phyloP scores from a whole-genome alignment of 2,113 vertebrate genomes.

The Formicarius rufipectus region DNA sequence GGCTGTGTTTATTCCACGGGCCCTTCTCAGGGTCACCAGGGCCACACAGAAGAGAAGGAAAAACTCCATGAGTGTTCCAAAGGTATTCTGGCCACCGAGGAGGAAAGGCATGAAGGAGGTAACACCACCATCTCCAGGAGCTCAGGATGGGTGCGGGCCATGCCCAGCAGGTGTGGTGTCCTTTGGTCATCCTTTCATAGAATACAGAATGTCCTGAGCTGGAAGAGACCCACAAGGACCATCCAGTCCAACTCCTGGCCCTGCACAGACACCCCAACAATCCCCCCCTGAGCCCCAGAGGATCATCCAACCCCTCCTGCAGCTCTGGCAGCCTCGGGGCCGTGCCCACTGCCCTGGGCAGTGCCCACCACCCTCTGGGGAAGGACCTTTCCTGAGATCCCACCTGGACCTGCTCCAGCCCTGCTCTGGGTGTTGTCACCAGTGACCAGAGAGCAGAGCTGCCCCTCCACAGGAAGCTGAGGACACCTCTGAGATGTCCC shows the following conservation, averaged over 20 bases:
- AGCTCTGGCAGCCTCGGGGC: no score
- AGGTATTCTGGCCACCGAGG: not conserved
- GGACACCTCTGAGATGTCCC: no score
- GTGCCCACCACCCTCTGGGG: no score
- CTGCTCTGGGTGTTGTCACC: no score
- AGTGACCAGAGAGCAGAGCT: no score
- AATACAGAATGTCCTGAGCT: rapidly evolving
- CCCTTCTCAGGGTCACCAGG: not conserved
- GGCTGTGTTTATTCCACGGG: not conserved
- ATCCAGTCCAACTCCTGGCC: rapidly evolving
- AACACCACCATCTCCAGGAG: not conserved
- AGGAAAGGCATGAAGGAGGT: not conserved
- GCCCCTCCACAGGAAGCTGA: no score
- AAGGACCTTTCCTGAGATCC: no score
- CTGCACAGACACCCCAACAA: not conserved
- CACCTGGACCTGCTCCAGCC: no score
- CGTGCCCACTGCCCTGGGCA: no score
- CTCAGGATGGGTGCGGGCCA: not conserved
- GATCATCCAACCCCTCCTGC: no score
- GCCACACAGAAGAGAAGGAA: not conserved
- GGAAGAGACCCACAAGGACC: rapidly evolving
- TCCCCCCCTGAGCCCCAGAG: not conserved
- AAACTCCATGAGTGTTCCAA: not conserved
- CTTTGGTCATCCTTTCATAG: not conserved
- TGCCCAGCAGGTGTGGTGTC: no score